Evolutionary conservation across 1,140 invertebrate genomes (phyloP).

Genomic region (Caenorhabditis inopinata): DNA sequence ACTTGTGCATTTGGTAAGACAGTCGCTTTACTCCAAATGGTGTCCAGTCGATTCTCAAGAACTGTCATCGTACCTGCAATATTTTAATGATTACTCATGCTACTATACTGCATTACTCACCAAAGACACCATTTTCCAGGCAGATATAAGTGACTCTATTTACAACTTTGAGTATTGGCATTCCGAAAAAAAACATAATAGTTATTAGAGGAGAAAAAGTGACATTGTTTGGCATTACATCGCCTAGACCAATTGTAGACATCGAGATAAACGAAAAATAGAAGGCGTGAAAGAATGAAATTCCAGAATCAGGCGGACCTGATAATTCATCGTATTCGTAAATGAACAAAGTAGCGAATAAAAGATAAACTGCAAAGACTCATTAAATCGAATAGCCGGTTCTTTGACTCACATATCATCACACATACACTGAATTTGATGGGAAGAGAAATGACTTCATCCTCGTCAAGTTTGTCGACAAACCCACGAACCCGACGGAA

Average conservation of each 20-base stretch:
- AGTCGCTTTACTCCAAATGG: not conserved
- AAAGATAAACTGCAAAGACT: slow-evolving; percentile 6
- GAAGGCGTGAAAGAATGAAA: slow-evolving; percentile 30
- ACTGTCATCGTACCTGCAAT: slow-evolving; percentile 23
- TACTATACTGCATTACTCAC: not conserved
- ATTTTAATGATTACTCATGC: not conserved
- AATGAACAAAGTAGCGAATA: slow-evolving; percentile 29
- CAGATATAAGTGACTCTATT: slow-evolving; percentile 32
- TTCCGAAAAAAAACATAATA: slow-evolving; percentile 37
- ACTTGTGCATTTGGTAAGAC: not conserved
- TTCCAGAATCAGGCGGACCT: slow-evolving; percentile 31
- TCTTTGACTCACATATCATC: slow-evolving; percentile 2
- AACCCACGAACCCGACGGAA: not conserved
- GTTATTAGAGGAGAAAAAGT: slow-evolving; percentile 31
- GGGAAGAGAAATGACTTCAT: slow-evolving; percentile 28
- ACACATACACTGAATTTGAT: slow-evolving; percentile 23
- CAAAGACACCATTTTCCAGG: slow-evolving; percentile 36
- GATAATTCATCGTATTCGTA: slow-evolving; percentile 27
- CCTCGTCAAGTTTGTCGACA: slow-evolving; percentile 1
- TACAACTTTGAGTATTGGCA: slow-evolving; percentile 37
- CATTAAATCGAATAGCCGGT: not conserved
- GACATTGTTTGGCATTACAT: slow-evolving; percentile 38
- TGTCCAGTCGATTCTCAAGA: slow-evolving; percentile 20
- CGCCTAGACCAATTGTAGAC: slow-evolving; percentile 36
- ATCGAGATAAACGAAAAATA: slow-evolving; percentile 41